phyloP scores from a whole-genome alignment of 1,140 invertebrate species.

The Streblospio benedicti region DNA sequence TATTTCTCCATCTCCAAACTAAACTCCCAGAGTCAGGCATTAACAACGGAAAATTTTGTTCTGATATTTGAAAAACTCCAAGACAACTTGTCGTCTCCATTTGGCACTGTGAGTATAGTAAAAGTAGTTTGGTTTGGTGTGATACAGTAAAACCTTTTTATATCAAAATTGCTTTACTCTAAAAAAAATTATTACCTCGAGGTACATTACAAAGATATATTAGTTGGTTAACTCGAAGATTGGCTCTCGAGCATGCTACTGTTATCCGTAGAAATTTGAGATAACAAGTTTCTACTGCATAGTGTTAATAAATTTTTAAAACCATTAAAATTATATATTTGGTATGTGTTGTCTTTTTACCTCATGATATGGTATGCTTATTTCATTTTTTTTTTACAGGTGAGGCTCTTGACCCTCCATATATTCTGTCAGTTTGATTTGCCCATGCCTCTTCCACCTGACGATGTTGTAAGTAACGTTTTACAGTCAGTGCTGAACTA shows the following conservation, averaged over 20 bases:
- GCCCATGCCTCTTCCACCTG: constrained; percentile 35
- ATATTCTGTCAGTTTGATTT: constrained; percentile 63
- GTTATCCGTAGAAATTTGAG: too few relatives aligned
- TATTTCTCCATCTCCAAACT: background rate
- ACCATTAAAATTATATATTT: too few relatives aligned
- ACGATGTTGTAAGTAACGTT: constrained; percentile 30
- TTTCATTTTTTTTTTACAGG: constrained; percentile 42
- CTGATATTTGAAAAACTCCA: constrained; percentile 51
- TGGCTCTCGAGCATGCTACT: too few relatives aligned
- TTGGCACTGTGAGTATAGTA: constrained; percentile 42
- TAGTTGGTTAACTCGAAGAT: too few relatives aligned
- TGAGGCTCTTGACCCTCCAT: constrained; percentile 60
- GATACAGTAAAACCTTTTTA: background rate
- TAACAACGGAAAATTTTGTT: too few relatives aligned
- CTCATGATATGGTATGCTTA: constrained; percentile 11
- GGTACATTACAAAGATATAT: too few relatives aligned
- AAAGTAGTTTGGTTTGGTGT: background rate
- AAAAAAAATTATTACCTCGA: too few relatives aligned
- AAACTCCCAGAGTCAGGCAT: background rate
- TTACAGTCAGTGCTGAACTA: too few relatives aligned
- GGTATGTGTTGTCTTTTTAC: background rate
- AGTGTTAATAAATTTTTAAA: too few relatives aligned
- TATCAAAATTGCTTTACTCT: too few relatives aligned
- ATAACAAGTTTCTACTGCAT: too few relatives aligned
- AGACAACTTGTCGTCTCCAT: constrained; percentile 56